Conservation (phyloP, 2,113 vertebrate species). For the Montifringilla adamsi region DNA sequence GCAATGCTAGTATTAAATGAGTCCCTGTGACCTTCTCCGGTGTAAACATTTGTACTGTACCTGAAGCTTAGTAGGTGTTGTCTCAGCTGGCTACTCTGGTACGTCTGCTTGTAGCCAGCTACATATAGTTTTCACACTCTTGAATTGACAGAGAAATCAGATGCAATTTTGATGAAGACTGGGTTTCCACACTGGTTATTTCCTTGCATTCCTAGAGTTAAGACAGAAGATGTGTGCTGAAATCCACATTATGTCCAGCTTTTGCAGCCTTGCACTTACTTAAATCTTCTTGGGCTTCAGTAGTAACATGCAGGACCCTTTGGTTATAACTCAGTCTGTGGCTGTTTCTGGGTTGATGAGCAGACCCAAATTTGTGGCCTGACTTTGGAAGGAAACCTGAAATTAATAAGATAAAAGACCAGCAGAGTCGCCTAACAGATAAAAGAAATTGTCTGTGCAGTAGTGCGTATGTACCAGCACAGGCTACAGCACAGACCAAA, state of each 20-base stretch:
- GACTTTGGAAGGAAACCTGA: not conserved
- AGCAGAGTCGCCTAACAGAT: not conserved
- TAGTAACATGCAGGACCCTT: not conserved
- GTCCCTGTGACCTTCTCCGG: not conserved
- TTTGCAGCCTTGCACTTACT: not conserved
- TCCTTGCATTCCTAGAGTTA: not conserved
- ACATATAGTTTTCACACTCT: not conserved
- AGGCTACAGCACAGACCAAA: not conserved
- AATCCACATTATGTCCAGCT: not conserved
- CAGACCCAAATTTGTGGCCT: not conserved
- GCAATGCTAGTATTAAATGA: not conserved
- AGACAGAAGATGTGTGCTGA: not conserved
- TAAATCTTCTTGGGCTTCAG: not conserved
- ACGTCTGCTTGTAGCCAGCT: not conserved
- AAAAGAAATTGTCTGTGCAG: not conserved
- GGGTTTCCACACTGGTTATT: not conserved
- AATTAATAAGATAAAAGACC: not conserved
- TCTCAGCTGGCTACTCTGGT: not conserved
- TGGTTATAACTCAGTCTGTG: not conserved
- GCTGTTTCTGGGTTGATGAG: not conserved
- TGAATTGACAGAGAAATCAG: not conserved
- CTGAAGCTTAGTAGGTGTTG: not conserved
- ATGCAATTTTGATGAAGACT: not conserved
- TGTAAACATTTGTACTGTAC: conserved; percentile 12
- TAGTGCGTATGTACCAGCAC: rapidly evolving